Evolutionary conservation across 1,140 invertebrate species (phyloP).

Genomic region (Lordiphosa collinella): DNA sequence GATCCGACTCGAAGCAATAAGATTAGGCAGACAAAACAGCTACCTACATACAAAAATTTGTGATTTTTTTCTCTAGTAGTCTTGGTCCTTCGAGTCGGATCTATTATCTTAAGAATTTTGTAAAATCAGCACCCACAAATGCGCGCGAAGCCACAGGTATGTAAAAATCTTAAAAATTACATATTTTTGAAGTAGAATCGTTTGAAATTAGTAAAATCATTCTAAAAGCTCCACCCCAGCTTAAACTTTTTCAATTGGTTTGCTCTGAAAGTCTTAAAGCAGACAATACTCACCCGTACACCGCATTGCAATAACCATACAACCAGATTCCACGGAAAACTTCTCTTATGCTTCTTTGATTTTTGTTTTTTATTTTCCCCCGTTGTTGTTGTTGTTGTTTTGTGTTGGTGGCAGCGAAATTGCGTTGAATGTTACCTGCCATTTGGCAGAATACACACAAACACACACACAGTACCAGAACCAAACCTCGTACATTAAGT

Average conservation of each 20-base stretch:
- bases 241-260: conserved; percentile 10
- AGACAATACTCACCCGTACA: conserved; percentile 8
- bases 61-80: too few relatives aligned
- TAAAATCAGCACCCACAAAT: too few relatives aligned
- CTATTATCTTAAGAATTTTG: too few relatives aligned
- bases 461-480: not conserved
- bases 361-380: conserved; percentile 7
- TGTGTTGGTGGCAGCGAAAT: conserved; percentile 59
- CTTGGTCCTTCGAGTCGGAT: too few relatives aligned
- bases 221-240: not conserved
- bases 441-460: conserved; percentile 52
- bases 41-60: too few relatives aligned
- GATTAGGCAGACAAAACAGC: too few relatives aligned
- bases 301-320: conserved; percentile 16
- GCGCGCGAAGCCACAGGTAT: too few relatives aligned
- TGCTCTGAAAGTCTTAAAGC: conserved; percentile 11
- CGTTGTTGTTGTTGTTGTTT: conserved; percentile 41
- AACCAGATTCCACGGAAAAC: conserved; percentile 1
- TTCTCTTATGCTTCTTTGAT: conserved; percentile 7
- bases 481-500: conserved; percentile 49
- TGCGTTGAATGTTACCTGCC: conserved; percentile 75
- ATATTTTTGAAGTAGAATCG: too few relatives aligned
- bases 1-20: too few relatives aligned
- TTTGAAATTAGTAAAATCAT: too few relatives aligned
- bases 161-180: too few relatives aligned